A percentile compares a stretch with the other conserved stretches of the same genome.
These are phyloP conservation scores for Mus caroli DNA, from an alignment of 2,797 vertebrate genomes.

Conservation along the genomic window DNA sequence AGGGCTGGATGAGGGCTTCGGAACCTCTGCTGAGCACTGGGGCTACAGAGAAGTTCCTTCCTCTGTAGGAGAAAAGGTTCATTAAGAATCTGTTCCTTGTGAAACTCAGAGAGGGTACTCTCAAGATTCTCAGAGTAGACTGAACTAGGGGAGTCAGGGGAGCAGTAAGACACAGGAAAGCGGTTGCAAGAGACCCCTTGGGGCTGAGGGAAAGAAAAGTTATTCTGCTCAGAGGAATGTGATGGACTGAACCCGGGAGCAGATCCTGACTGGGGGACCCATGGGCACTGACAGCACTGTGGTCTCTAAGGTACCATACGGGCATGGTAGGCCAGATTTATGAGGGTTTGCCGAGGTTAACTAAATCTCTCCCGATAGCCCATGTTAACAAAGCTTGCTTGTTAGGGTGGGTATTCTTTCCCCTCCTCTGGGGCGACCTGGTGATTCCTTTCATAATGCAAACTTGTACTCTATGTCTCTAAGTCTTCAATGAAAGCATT, in stretches of 20 bases:
- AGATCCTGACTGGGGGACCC: neutral
- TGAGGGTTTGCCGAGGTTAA: constrained; percentile 5
- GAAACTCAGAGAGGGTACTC: constrained; percentile 25
- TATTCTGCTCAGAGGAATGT: neutral
- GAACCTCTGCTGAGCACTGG: constrained; percentile 28
- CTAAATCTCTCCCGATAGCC: constrained; percentile 51
- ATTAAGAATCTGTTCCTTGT: constrained; percentile 47
- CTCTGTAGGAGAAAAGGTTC: constrained; percentile 31
- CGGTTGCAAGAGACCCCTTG: neutral
- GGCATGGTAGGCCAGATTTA: neutral
- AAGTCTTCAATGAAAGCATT: constrained; percentile 19
- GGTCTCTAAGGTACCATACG: neutral
- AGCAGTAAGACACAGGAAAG: constrained; percentile 25
- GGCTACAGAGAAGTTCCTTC: neutral
- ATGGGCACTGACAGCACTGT: neutral
- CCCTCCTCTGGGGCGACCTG: neutral
- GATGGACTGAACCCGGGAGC: neutral
- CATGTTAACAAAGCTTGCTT: neutral
- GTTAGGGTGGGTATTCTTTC: constrained; percentile 17
- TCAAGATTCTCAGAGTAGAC: neutral
- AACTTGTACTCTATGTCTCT: neutral
- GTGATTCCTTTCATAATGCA: neutral
- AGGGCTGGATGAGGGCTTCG: constrained; percentile 4
- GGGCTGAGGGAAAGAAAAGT: neutral
- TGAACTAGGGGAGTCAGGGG: neutral